phyloP scores from a whole-genome alignment of 2,113 vertebrate genomes.

The Sylvilagus bachmani region DNA sequence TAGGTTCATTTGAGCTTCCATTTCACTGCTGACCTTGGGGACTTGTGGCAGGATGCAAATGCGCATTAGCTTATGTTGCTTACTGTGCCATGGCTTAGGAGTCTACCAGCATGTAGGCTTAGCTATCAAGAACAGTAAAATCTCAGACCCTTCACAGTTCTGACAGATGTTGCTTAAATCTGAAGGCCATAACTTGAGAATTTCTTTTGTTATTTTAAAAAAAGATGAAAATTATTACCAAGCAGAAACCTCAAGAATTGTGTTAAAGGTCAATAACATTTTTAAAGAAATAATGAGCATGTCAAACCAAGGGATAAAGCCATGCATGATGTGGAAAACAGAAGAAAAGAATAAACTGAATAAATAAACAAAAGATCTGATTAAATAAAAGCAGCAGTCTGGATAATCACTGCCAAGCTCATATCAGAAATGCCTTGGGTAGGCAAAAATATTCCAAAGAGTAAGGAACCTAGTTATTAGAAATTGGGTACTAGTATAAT shows the following conservation, averaged over 20 bases:
- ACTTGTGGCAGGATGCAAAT: neutral
- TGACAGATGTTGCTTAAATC: neutral
- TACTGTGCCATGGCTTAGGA: neutral
- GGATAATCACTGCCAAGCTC: neutral
- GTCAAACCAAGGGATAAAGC: neutral
- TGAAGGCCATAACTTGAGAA: neutral
- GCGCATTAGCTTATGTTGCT: no score
- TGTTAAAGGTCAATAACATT: neutral
- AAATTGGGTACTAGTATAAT: neutral
- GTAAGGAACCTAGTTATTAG: neutral
- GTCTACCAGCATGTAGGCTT: neutral
- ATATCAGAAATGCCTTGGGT: neutral
- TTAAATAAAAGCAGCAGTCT: neutral
- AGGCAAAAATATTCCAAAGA: neutral
- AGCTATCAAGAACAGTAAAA: fast-evolving
- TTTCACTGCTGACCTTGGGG: neutral
- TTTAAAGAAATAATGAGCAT: neutral
- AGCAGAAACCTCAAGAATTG: neutral
- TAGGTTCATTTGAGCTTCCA: no score
- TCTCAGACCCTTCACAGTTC: neutral
- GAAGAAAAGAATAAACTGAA: neutral
- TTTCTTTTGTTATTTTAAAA: neutral
- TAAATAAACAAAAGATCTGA: slow-evolving; percentile 6
- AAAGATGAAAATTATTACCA: neutral
- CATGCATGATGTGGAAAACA: neutral